Evolutionary conservation across 2,113 vertebrate species (phyloP), one percentile per base, ranked within the genome.

Genomic region (Forbesichthys papilliferus): DNA sequence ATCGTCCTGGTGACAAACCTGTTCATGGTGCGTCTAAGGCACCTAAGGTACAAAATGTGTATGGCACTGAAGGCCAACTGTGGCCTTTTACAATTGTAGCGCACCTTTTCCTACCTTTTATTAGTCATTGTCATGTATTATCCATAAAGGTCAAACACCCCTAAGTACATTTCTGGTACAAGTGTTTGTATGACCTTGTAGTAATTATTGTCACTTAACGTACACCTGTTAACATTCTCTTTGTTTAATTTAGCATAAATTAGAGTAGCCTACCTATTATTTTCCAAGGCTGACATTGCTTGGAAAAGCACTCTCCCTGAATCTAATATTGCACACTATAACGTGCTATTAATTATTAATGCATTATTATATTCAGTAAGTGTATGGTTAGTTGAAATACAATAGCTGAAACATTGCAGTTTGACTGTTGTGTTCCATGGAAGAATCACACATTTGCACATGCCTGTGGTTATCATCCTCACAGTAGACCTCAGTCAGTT

Each of bases 261-360:
- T 33, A 53, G 47, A 65, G 49, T 27, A 27, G 27, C 27, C 27
- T 66, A 65, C 57, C 56, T 51, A 5, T 61, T 42, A 49, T 58
- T 77, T 77, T 68, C 57, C 36, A 69, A 42, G 47, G 34, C 42
- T 74, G 63, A 60, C 67, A 78, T 61, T 61, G 62, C 55, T 68
- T 54, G 34, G 51, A 70, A 54, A 5, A 79, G 48, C 68, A 81
- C 61, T 74, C 61, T 74, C 54, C 68, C 65, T 54, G 56, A 80
- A 54, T 48, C 73, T 73, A 48, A 76, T 66, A 84, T 53, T 56
- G 55, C 46, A 33, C 34, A 55, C 64, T 52, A 42, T 42, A 42
- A 42, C 27, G 2, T 27, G 2, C 27, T 42, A 42, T 5, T 42
- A 42, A 42, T 42, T 42, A 8, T 42, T 42, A 42, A 6, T 42